Percentiles rank a stretch among this genome's conserved stretches.
phyloP scores from a whole-genome alignment of 2,113 vertebrate species.

The Protobothrops flavoviridis region DNA sequence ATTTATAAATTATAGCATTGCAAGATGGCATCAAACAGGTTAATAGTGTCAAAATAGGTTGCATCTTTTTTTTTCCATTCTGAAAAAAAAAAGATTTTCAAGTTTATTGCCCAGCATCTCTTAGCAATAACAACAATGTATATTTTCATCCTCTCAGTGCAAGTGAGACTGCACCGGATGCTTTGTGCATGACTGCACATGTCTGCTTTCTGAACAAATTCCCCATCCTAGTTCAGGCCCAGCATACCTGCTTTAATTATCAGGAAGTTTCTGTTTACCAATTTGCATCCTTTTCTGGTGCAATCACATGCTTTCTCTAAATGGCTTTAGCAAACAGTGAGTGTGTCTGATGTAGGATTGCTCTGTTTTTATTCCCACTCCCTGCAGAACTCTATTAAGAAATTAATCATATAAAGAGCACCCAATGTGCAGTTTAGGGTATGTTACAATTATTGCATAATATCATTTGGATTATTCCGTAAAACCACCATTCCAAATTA shows the following conservation, averaged over 20 bases:
- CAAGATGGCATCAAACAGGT: not conserved
- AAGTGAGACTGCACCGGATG: not conserved
- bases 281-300: not conserved
- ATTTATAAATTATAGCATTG: not conserved
- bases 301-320: not conserved
- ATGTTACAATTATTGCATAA: not conserved
- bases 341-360: not conserved
- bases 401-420: not conserved
- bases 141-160: not conserved
- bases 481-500: slow-evolving; percentile 6
- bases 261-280: not conserved
- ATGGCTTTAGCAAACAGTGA: not conserved
- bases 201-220: not conserved
- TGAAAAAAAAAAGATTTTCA: not conserved
- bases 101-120: not conserved
- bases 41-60: not conserved
- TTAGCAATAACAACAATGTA: not conserved
- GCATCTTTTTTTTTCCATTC: not conserved
- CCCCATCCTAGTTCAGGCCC: not conserved
- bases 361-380: not conserved
- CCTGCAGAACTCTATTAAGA: not conserved
- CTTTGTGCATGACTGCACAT: not conserved
- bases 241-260: not conserved
- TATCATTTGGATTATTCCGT: not conserved
- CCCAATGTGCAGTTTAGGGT: slow-evolving; percentile 2